phyloP scores from a whole-genome alignment of 2,113 vertebrate genomes.

The Prietella phreatophila region DNA sequence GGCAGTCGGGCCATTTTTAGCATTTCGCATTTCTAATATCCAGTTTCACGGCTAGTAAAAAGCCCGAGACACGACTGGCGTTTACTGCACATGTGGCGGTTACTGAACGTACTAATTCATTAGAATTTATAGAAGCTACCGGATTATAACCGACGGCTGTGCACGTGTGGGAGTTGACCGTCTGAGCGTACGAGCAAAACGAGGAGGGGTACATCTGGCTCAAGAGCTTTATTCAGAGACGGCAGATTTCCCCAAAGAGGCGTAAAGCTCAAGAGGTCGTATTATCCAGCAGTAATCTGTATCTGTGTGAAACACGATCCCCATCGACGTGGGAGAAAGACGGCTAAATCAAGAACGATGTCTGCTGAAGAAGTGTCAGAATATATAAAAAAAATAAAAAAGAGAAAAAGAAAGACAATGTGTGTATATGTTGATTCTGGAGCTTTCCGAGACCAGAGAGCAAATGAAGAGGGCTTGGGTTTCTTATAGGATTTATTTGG shows the following conservation, averaged over 20 bases:
- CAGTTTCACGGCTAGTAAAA: constrained; percentile 45
- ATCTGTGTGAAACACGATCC: constrained; percentile 1
- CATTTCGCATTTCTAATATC: constrained; percentile 48
- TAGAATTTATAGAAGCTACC: constrained; percentile 46
- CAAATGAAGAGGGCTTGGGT: constrained; percentile 43
- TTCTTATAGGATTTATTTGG: constrained; percentile 54
- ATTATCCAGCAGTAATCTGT: constrained; percentile 1
- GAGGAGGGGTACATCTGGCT: background rate
- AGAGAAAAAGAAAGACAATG: background rate
- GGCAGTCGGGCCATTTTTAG: constrained; percentile 30
- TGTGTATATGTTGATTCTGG: constrained; percentile 37
- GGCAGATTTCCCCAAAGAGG: constrained; percentile 4
- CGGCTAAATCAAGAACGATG: background rate
- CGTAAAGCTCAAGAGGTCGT: background rate
- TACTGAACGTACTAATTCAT: constrained; percentile 49
- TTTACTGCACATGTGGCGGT: constrained; percentile 43
- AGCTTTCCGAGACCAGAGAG: constrained; percentile 30
- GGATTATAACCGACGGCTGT: constrained; percentile 32
- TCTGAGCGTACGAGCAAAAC: background rate
- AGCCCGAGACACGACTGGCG: constrained; percentile 36
- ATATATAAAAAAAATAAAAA: background rate
- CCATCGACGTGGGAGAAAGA: background rate
- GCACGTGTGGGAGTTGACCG: constrained; percentile 6
- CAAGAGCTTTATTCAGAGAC: background rate
- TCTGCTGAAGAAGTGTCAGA: constrained; percentile 21